These are phyloP conservation scores for Vicugna pacos DNA, from an alignment of 2,113 vertebrate genomes.

Conservation along the genomic window DNA sequence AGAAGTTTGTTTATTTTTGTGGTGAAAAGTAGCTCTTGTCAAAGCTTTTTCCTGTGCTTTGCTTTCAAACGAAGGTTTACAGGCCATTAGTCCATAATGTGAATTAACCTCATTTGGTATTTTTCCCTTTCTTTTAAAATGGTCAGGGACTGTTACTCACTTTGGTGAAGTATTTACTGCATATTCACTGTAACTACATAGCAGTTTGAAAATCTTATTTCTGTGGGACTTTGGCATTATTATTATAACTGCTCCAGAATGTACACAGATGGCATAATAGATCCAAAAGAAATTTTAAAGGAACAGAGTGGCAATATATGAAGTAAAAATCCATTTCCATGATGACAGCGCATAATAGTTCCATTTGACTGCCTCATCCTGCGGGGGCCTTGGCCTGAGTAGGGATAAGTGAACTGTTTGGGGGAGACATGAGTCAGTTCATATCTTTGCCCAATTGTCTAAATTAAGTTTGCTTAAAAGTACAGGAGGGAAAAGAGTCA, in stretches of 20 bases:
- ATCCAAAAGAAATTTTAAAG: conserved; percentile 70
- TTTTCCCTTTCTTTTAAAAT: conserved; percentile 76
- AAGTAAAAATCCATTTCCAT: conserved; percentile 76
- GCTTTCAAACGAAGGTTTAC: conserved; percentile 78
- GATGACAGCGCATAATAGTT: conserved; percentile 59
- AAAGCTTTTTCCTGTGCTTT: conserved; percentile 74
- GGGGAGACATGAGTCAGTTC: conserved; percentile 47
- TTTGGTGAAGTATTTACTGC: conserved; percentile 78
- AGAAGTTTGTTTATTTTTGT: conserved; percentile 77
- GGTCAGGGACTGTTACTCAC: conserved; percentile 76
- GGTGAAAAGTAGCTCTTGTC: conserved; percentile 74
- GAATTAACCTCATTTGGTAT: conserved; percentile 82
- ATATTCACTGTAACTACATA: conserved; percentile 72
- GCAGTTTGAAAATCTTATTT: conserved; percentile 79
- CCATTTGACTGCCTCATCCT: conserved; percentile 56
- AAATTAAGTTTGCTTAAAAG: conserved; percentile 65
- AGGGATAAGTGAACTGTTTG: conserved; percentile 70
- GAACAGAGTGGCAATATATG: conserved; percentile 62
- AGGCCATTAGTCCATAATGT: conserved; percentile 80
- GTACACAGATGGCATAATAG: conserved; percentile 80
- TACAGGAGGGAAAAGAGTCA: neutral
- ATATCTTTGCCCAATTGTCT: conserved; percentile 42
- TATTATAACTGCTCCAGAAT: conserved; percentile 74
- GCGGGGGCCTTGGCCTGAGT: conserved; percentile 57
- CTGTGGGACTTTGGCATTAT: conserved; percentile 72